These are phyloP conservation scores for Hippocampus mohnikei DNA, from an alignment of 2,113 vertebrate species.

Conservation along the genomic window DNA sequence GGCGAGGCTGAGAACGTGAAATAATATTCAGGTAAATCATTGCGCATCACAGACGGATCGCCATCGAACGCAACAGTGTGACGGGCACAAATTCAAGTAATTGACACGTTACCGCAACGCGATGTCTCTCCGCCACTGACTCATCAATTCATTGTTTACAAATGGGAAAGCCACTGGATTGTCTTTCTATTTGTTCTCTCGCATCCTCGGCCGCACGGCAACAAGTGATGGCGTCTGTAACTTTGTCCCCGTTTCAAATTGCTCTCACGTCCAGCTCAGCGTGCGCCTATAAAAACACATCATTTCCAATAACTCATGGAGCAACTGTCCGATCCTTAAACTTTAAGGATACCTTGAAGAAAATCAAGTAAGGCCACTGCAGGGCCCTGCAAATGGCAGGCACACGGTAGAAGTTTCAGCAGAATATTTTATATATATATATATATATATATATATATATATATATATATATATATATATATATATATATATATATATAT, in stretches of 20 bases:
- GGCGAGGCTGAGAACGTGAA: not conserved
- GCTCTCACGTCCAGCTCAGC: not conserved
- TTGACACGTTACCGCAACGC: conserved; percentile 38
- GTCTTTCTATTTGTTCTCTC: conserved; percentile 1
- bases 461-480: too few species aligned
- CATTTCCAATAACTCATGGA: not conserved
- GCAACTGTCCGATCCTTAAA: not conserved
- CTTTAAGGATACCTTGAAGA: not conserved
- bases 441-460: too few species aligned
- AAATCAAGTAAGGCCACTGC: not conserved
- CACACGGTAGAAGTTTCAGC: not conserved
- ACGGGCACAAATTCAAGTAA: conserved; percentile 36
- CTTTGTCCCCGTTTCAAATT: not conserved
- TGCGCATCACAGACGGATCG: not conserved
- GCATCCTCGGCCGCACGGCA: not conserved
- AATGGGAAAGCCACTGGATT: conserved; percentile 29
- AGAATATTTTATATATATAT: not conserved
- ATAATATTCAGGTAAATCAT: conserved; percentile 10
- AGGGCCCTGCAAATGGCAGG: not conserved
- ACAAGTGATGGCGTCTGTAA: not conserved
- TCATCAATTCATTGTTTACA: conserved; percentile 38
- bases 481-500: too few species aligned
- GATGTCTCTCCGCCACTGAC: conserved; percentile 19
- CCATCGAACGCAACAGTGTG: conserved; percentile 2
- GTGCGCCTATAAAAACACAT: not conserved